These are phyloP conservation scores for Aphis craccivora DNA, from an alignment of 1,140 invertebrate species.

Conservation along the genomic window DNA sequence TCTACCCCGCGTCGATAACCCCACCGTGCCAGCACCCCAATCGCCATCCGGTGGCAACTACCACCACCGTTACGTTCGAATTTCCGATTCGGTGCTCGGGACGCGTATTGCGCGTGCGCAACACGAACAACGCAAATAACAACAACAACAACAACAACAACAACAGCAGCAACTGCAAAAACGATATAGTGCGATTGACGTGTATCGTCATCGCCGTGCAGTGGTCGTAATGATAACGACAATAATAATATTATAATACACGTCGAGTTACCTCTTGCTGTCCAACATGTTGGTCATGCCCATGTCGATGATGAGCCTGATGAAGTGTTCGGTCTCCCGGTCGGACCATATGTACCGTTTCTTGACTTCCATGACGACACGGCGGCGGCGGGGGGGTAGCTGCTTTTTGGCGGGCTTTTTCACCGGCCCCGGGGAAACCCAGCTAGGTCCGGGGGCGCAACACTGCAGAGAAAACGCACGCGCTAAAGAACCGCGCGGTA, in stretches of 20 bases:
- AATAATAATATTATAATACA: not conserved
- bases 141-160: not conserved
- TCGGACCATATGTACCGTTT: conserved; percentile 56
- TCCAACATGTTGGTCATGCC: conserved; percentile 55
- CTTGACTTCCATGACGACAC: conserved; percentile 11
- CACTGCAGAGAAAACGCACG: no score
- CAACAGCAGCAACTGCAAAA: no score
- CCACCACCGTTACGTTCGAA: conserved; percentile 29
- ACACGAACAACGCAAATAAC: not conserved
- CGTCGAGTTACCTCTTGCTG: conserved; percentile 54
- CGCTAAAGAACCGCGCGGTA: not conserved
- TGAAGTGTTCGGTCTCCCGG: conserved; percentile 54
- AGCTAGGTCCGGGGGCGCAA: not conserved
- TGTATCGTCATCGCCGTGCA: no score
- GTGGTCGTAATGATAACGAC: no score
- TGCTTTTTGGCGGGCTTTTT: not conserved
- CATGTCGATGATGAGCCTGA: conserved; percentile 54
- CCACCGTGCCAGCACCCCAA: not conserved
- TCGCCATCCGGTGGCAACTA: not conserved
- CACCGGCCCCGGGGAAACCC: not conserved
- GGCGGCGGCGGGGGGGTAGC: not conserved
- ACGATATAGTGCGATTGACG: no score
- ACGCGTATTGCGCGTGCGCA: not conserved
- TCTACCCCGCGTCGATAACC: not conserved
- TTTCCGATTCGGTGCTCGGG: not conserved